Conservation (phyloP, 2,113 vertebrate genomes). For the Alosa alosa region DNA sequence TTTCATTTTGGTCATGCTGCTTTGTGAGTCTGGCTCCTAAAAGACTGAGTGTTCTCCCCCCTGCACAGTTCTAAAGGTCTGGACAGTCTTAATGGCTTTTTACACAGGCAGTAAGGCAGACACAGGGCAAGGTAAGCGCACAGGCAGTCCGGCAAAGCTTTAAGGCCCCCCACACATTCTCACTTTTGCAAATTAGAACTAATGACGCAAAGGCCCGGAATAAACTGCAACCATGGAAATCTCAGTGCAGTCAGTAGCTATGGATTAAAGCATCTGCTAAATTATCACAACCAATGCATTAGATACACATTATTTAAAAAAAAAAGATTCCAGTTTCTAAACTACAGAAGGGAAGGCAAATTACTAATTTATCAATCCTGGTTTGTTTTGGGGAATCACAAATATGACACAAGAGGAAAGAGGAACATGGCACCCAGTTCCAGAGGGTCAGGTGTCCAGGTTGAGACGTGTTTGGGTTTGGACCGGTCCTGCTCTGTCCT, state of each 20-base stretch:
- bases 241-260: neutral
- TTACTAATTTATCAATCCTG: neutral
- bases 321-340: neutral
- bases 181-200: neutral
- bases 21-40: neutral
- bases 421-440: neutral
- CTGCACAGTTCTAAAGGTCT: neutral
- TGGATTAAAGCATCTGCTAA: neutral
- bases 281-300: neutral
- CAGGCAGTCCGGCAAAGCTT: neutral
- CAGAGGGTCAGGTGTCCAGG: no score
- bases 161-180: neutral
- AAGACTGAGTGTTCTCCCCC: neutral
- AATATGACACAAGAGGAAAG: no score
- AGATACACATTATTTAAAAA: neutral
- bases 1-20: constrained; percentile 1
- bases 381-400: neutral
- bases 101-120: neutral
- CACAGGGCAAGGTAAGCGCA: neutral
- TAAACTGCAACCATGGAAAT: neutral
- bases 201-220: neutral
- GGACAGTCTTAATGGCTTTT: neutral
- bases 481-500: neutral
- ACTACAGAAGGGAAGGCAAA: no score
- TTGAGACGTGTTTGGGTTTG: neutral